A percentile compares a stretch with the other conserved stretches of the same genome.
phyloP scores from a whole-genome alignment of 2,113 vertebrate genomes.

The Calyptommatus sinebrachiatus region DNA sequence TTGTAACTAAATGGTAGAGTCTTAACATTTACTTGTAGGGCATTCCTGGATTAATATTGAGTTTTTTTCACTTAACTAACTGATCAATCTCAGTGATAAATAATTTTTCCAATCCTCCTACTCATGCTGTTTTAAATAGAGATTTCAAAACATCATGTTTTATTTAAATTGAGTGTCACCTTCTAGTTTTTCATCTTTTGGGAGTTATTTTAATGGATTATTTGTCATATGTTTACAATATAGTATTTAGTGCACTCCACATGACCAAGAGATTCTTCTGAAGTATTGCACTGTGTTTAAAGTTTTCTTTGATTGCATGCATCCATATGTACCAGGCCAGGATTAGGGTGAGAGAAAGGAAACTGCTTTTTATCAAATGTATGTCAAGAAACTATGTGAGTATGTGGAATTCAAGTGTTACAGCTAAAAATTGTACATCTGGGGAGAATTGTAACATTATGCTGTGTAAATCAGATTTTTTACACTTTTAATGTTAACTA shows the following conservation, averaged over 20 bases:
- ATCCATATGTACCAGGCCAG: too few species aligned
- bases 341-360: too few species aligned
- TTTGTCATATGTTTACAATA: neutral
- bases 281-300: neutral
- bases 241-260: neutral
- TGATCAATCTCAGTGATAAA: neutral
- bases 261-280: neutral
- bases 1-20: neutral
- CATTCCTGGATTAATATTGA: neutral
- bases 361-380: neutral
- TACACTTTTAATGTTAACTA: too few species aligned
- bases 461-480: neutral
- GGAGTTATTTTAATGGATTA: neutral
- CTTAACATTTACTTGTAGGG: neutral
- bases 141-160: neutral
- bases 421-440: neutral
- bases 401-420: neutral
- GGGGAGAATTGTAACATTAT: neutral
- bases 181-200: neutral
- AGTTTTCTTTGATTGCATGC: neutral
- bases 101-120: neutral
- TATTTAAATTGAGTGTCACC: neutral
- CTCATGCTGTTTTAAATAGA: neutral
- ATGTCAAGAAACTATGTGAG: neutral
- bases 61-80: neutral